Percentiles rank a stretch among this genome's conserved stretches.
Conservation (phyloP, 2,888 invertebrate genomes). For the Dilophus febrilis region DNA sequence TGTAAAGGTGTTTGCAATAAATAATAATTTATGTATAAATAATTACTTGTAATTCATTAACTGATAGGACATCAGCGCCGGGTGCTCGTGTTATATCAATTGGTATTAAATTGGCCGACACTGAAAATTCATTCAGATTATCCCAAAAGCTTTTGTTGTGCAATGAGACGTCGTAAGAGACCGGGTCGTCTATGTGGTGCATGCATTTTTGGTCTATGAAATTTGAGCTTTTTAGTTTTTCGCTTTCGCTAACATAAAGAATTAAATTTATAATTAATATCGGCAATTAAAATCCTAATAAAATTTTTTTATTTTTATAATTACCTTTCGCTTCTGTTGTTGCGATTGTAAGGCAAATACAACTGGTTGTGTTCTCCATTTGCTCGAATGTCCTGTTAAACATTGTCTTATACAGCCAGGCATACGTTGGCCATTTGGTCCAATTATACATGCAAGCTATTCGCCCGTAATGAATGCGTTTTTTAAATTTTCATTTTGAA, state of each 20-base stretch:
- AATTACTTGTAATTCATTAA: conserved; percentile 47
- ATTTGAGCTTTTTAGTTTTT: conserved; percentile 48
- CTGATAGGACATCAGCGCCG: conserved; percentile 41
- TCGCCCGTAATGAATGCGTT: too few relatives aligned
- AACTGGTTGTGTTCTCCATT: conserved; percentile 37
- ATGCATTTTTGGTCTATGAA: conserved; percentile 77
- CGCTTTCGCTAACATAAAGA: conserved; percentile 5
- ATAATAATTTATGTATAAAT: not conserved
- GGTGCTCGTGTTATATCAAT: conserved; percentile 25
- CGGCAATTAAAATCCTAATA: conserved; percentile 1
- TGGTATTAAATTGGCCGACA: conserved; percentile 32
- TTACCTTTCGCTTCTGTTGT: conserved; percentile 46
- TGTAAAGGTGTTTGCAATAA: too few relatives aligned
- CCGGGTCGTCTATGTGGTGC: conserved; percentile 45
- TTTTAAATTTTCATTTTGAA: not conserved
- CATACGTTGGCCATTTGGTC: conserved; percentile 31
- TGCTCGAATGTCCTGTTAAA: conserved; percentile 32
- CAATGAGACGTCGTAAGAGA: conserved; percentile 30
- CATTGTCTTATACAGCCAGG: conserved; percentile 33
- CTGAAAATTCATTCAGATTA: conserved; percentile 38
- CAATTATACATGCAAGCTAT: conserved; percentile 33
- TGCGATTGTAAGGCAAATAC: conserved; percentile 36
- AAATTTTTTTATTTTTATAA: conserved; percentile 12
- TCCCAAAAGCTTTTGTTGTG: conserved; percentile 32
- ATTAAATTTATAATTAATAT: not conserved